These are phyloP conservation scores for Polypedilum pembai DNA, from an alignment of 1,140 invertebrate species.

Conservation along the genomic window DNA sequence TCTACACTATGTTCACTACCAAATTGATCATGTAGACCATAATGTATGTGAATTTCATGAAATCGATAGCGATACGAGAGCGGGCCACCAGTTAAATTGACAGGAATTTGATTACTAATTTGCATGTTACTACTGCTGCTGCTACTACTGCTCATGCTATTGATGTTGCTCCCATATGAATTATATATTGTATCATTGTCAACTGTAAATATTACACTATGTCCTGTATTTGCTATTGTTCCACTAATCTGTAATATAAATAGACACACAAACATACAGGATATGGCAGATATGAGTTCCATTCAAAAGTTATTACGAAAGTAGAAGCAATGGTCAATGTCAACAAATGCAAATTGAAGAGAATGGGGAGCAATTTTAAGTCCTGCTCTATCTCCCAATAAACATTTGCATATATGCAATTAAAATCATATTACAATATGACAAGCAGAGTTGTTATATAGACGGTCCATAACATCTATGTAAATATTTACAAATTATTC, in stretches of 20 bases:
- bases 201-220: slow-evolving; percentile 85
- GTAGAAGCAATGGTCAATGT: background rate
- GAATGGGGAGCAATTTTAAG: slow-evolving; percentile 26
- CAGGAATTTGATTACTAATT: slow-evolving; percentile 53
- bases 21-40: slow-evolving; percentile 73
- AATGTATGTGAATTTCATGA: slow-evolving; percentile 84
- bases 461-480: too few relatives aligned
- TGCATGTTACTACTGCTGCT: background rate
- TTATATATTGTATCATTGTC: slow-evolving; percentile 63
- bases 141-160: background rate
- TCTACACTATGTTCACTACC: slow-evolving; percentile 89
- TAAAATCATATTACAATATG: slow-evolving; percentile 8
- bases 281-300: background rate
- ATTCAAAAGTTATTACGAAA: too few relatives aligned
- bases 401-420: slow-evolving; percentile 25
- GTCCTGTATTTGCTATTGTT: slow-evolving; percentile 82
- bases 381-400: background rate
- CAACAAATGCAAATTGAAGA: slow-evolving; percentile 5
- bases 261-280: background rate
- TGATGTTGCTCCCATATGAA: slow-evolving; percentile 29
- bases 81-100: slow-evolving; percentile 89
- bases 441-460: too few relatives aligned
- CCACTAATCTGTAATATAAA: slow-evolving; percentile 63
- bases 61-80: slow-evolving; percentile 93
- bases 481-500: too few relatives aligned